These are phyloP conservation scores for Oplegnathus fasciatus DNA, from an alignment of 2,113 vertebrate genomes.

Conservation along the genomic window DNA sequence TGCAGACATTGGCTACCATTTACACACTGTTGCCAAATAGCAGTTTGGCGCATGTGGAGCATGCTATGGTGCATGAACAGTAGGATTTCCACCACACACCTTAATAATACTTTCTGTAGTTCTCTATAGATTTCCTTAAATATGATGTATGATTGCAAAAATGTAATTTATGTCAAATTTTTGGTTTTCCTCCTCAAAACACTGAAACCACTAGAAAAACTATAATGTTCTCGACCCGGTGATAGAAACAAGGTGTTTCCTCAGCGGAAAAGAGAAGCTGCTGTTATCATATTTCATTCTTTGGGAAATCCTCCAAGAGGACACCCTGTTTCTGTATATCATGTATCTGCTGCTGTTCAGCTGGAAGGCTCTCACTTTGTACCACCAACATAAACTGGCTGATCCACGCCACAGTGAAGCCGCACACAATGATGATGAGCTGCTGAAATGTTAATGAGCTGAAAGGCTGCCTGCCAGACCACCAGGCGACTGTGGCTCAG, in stretches of 20 bases:
- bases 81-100: not conserved
- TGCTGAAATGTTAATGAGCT: slow-evolving; percentile 67
- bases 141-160: not conserved
- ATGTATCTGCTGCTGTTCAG: slow-evolving; percentile 4
- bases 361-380: not conserved
- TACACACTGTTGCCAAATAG: not conserved
- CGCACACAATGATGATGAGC: slow-evolving; percentile 25
- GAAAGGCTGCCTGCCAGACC: slow-evolving; percentile 30
- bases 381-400: not conserved
- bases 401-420: slow-evolving; percentile 15
- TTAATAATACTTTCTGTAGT: not conserved
- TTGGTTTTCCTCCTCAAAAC: not conserved
- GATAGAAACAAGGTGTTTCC: not conserved
- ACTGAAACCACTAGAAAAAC: not conserved
- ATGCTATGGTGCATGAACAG: not conserved
- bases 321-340: not conserved
- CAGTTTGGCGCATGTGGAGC: not conserved
- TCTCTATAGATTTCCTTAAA: not conserved
- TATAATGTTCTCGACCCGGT: not conserved
- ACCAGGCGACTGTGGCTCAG: not conserved
- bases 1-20: not conserved
- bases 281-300: not conserved
- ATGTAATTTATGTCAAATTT: not conserved
- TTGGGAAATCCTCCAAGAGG: not conserved
- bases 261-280: not conserved